phyloP scores from a whole-genome alignment of 2,113 vertebrate species.

The Vidua chalybeata region DNA sequence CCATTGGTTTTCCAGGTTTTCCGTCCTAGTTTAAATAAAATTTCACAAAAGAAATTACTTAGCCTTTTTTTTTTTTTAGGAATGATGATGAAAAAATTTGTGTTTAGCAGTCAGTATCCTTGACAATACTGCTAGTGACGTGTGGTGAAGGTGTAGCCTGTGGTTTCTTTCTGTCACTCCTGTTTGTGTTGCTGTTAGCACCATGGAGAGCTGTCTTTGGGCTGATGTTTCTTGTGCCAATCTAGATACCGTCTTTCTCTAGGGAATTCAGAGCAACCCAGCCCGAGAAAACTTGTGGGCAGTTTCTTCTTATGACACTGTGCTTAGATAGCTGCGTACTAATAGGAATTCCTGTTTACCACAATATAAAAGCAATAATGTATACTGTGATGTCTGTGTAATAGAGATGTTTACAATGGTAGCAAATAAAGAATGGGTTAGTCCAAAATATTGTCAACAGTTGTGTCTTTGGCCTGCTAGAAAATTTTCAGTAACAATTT shows the following conservation, averaged over 20 bases:
- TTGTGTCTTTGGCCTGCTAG: not conserved
- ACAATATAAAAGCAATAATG: conserved; percentile 66
- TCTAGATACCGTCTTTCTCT: not conserved
- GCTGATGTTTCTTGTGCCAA: not conserved
- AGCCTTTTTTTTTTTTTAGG: not conserved
- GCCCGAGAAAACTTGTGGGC: not conserved
- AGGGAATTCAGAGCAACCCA: not conserved
- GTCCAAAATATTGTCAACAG: not conserved
- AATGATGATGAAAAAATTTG: not conserved
- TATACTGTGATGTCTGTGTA: conserved; percentile 62
- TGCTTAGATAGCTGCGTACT: conserved; percentile 17
- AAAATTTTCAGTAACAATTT: not conserved
- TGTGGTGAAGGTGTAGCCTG: not conserved
- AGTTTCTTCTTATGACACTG: conserved; percentile 41
- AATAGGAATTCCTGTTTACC: not conserved
- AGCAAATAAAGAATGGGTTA: conserved; percentile 70
- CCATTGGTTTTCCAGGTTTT: not conserved
- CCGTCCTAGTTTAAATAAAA: not conserved
- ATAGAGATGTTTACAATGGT: conserved; percentile 45
- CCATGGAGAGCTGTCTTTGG: not conserved
- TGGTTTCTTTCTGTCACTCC: not conserved
- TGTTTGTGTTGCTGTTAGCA: conserved; percentile 23
- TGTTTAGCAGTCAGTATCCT: not conserved
- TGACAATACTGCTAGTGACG: not conserved
- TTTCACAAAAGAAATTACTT: not conserved